Evolutionary conservation across 2,113 vertebrate species (phyloP), one percentile per base, ranked within the genome.

Genomic region (Platichthys stellatus): DNA sequence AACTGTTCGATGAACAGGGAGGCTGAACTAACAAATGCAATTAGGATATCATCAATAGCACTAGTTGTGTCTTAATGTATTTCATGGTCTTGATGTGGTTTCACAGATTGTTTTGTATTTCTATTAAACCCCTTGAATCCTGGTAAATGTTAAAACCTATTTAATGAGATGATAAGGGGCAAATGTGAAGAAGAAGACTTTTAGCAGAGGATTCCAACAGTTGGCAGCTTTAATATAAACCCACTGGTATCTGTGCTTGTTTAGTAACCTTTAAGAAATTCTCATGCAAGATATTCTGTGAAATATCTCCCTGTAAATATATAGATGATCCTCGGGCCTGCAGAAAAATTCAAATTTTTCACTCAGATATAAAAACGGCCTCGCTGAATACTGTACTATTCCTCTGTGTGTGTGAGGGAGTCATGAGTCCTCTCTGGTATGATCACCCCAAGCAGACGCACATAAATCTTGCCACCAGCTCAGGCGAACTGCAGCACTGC

Each of bases 401-500:
- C 76, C n/a, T 26, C 14, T 54, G 47, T 43, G 63, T 59, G 62
- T 15, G 23, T 71, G 40, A 74, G 31, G 40, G 56, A 68, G 72
- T 82, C 64, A 81, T 23, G 9, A 69, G 63, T 49, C 63, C 35
- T 73, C 45, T 71, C 45, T 63, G 38, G 17, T 68, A 40, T 63
- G 68, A 88, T 75, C 67, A 69, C 57, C 69, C 20, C 40, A 64
- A 70, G 71, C 76, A 80, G 78, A 61, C 51, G 3, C 40, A 28
- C 59, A 73, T 69, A 49, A 13, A 78, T 84, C 72, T 54, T 65
- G 47, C 28, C 28, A 35, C n/a, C 43, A 54, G 70, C 68, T 71
- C 81, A 69, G 62, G 61, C 60, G 43, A 38, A 38, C 77, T 85
- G 87, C 80, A 82, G 76, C 81, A 47, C 79, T 85, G 86, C 81